Conservation (phyloP, 2,113 vertebrate species). For the Macrotus californicus region DNA sequence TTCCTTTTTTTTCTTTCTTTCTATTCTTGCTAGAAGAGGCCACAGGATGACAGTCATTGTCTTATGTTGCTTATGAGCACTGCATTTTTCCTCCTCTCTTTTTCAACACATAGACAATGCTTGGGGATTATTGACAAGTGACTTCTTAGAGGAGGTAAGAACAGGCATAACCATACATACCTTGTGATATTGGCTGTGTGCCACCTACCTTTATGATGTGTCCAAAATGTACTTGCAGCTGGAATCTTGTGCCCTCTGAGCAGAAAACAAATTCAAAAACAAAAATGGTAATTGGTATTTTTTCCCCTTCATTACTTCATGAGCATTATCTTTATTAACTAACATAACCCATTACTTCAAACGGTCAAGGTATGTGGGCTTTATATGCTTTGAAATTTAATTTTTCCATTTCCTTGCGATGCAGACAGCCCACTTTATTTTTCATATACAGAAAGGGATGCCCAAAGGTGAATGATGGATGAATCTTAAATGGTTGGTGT, state of each 20-base stretch:
- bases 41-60: not conserved
- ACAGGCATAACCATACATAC: not conserved
- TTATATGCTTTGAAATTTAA: constrained; percentile 31
- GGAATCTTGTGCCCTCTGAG: not conserved
- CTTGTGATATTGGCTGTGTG: fast-evolving
- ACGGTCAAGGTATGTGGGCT: not conserved
- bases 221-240: not conserved
- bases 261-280: constrained; percentile 47
- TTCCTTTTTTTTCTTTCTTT: not conserved
- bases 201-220: not conserved
- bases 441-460: constrained; percentile 42
- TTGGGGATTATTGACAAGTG: not conserved
- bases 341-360: constrained; percentile 4
- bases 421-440: constrained; percentile 41
- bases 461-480: constrained; percentile 53
- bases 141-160: constrained; percentile 14
- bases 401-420: constrained; percentile 9
- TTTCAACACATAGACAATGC: not conserved
- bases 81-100: not conserved
- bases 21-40: not conserved
- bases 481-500: constrained; percentile 59
- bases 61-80: not conserved
- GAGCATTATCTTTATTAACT: constrained; percentile 30
- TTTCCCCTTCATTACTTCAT: not conserved
- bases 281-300: not conserved